Conservation (phyloP, 2,888 invertebrate genomes). For the Mesorhabditis spiculigera region DNA sequence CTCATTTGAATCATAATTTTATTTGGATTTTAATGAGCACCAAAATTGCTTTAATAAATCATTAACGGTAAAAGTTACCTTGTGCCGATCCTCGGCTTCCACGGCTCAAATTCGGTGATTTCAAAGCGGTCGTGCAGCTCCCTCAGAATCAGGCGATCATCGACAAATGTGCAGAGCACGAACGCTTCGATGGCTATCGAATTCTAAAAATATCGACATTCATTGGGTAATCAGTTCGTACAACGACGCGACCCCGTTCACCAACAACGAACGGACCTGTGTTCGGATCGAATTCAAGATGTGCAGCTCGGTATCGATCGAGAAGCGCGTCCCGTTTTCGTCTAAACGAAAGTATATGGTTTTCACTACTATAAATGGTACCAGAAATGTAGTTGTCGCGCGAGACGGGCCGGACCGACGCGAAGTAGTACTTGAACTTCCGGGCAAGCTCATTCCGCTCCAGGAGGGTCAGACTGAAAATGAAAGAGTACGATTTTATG, state of each 20-base stretch:
- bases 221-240: not conserved
- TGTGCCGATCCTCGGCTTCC: slow-evolving; percentile 19
- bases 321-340: not conserved
- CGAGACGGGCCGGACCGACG: slow-evolving; percentile 44
- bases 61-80: not conserved
- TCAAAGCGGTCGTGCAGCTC: slow-evolving; percentile 49
- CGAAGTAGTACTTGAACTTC: slow-evolving; percentile 54
- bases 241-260: too few species aligned
- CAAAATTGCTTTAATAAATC: too few species aligned
- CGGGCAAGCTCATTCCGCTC: slow-evolving; percentile 48
- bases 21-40: too few species aligned
- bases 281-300: not conserved
- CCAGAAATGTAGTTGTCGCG: slow-evolving; percentile 32
- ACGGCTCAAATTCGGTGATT: slow-evolving; percentile 27
- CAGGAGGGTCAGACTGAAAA: slow-evolving; percentile 39
- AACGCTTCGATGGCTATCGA: slow-evolving; percentile 37
- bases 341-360: not conserved
- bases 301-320: not conserved
- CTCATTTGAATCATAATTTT: too few species aligned
- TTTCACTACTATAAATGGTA: not conserved
- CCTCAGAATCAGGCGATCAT: slow-evolving; percentile 49
- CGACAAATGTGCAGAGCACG: slow-evolving; percentile 40
- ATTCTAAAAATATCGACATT: slow-evolving; percentile 22
- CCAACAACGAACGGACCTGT: not conserved
- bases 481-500: not conserved